Base-by-base conservation (phyloP, 2,113 vertebrate genomes). In the Drymodes brunneopygia region DNA sequence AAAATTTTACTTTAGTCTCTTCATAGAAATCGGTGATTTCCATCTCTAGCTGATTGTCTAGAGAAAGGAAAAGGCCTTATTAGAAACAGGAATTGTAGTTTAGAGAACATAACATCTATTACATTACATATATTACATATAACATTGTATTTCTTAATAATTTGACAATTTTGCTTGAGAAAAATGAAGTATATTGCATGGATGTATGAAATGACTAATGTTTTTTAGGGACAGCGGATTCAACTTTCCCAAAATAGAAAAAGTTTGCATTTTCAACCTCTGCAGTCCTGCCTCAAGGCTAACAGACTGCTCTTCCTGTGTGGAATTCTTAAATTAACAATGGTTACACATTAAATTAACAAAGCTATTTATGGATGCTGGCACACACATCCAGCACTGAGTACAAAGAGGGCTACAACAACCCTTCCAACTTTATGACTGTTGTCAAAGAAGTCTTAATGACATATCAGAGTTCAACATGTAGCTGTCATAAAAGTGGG, bases 1-100 rank as follows among this genome's bases (percentile, higher is more conserved):
- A 98, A 98, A 99, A 99, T 94, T 98, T 99, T 79, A 99, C 99
- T 94, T 97, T 98, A 16, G 99, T 99, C 96, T 99, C 99, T 97
- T 99, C 99, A 40, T 98, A 98, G 98, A 99, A 99, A 62, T 98
- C 97, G 1, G 97, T 96, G 29, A 99, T 62, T 61, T 98, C 97
- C 38, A 97, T 98, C 48, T 98, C 97, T 64, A 98, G 97, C 38
- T 94, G 81, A 33, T 97, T 87, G 81, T 94, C 92, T 98, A 97
- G 94, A 94, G 56, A 71, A 88, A 66, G 35, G 31, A 60, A 93
- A 14, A 88, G 12, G 17, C 44, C 28, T 77, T 51, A 70, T 38
- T 47, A 94, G 40, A 80, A 94, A 77, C 15, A 57, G 29, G 44
- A 81, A 73, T 4, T 64, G 4, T 56, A 67, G 15, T 56, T 69